A percentile compares a stretch with the other conserved stretches of the same genome.
These are phyloP conservation scores for Heterodera schachtii DNA, from an alignment of 1,140 invertebrate genomes.

Conservation along the genomic window DNA sequence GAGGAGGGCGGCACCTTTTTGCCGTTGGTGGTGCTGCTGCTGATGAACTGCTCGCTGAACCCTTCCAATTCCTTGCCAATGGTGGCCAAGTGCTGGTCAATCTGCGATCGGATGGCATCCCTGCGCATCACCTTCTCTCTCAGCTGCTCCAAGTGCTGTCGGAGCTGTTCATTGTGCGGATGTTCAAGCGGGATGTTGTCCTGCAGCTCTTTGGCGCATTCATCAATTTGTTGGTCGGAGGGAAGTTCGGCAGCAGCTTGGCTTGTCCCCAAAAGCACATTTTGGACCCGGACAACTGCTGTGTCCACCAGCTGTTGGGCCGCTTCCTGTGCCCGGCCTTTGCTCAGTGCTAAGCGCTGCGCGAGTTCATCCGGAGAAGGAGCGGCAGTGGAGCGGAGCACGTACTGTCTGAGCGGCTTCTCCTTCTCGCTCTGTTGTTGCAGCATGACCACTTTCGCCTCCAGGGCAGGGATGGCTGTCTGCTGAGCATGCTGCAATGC, in stretches of 20 bases:
- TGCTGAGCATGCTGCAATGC: conserved; percentile 1
- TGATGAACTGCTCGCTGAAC: conserved; percentile 4
- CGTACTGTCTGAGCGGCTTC: background rate
- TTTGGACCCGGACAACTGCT: background rate
- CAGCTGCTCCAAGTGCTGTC: conserved; percentile 6
- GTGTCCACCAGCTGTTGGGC: background rate
- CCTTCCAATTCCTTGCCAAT: conserved; percentile 6
- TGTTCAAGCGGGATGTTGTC: background rate
- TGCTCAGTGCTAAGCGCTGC: background rate
- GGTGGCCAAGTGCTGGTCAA: background rate
- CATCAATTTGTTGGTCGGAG: conserved; percentile 1
- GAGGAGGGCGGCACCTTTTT: background rate
- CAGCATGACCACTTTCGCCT: background rate
- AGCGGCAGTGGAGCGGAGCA: no score
- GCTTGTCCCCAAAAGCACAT: background rate
- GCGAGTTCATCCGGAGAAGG: background rate
- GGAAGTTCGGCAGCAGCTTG: background rate
- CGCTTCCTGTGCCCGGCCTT: background rate
- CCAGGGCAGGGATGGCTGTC: background rate
- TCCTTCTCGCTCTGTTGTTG: background rate
- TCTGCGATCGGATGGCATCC: background rate
- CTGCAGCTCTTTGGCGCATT: conserved; percentile 8
- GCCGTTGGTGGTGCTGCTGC: background rate
- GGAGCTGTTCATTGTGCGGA: background rate
- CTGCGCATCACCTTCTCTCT: background rate